Conservation (phyloP, 2,888 invertebrate genomes). For the Lasioglossum vierecki region DNA sequence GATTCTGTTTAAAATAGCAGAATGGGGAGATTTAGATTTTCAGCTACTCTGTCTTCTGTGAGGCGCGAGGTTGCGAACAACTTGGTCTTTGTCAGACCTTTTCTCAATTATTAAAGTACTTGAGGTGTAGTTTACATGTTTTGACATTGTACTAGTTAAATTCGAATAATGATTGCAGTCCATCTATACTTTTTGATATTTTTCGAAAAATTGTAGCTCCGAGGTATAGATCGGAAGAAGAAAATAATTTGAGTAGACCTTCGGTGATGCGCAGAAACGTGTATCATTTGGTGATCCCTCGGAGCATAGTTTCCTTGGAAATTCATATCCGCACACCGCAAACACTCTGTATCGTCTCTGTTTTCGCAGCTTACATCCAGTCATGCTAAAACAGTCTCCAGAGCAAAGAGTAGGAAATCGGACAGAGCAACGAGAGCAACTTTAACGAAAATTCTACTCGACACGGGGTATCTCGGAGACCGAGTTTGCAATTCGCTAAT, state of each 20-base stretch:
- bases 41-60: not conserved
- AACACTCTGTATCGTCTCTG: not conserved
- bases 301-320: not conserved
- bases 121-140: no score
- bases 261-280: not conserved
- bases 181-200: no score
- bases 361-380: not conserved
- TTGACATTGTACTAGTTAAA: no score
- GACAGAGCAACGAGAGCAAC: not conserved
- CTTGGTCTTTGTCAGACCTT: not conserved
- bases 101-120: not conserved
- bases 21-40: not conserved
- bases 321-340: not conserved
- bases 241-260: not conserved
- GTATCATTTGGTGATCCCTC: not conserved
- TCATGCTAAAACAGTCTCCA: not conserved
- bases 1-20: not conserved
- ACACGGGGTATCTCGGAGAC: not conserved
- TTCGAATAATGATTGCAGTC: no score
- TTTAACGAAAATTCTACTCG: not conserved
- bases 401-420: not conserved
- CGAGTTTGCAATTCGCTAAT: constrained; percentile 22
- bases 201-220: no score
- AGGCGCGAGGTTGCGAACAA: not conserved
- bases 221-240: not conserved